Conservation (phyloP, 1,140 invertebrate species). For the Pantala flavescens region DNA sequence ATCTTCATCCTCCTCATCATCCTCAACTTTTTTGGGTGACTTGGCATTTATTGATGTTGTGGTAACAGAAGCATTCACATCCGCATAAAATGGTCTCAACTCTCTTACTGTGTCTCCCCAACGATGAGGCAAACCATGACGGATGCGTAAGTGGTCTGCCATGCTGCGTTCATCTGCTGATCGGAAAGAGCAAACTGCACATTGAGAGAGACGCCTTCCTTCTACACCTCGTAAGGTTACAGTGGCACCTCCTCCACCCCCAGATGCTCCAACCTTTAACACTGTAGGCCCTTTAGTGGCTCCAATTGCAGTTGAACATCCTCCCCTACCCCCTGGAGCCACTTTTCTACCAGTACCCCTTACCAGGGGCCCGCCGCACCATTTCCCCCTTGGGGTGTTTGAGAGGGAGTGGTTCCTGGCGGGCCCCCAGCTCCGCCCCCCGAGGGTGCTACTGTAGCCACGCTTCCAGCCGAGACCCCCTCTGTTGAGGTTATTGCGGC, state of each 20-base stretch:
- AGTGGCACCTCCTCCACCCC: neutral
- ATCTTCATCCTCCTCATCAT: neutral
- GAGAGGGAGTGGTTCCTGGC: constrained; percentile 1
- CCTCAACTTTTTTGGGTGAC: neutral
- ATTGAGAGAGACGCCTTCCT: neutral
- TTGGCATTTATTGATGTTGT: neutral
- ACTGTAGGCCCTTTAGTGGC: neutral
- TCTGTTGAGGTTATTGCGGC: neutral
- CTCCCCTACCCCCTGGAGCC: neutral
- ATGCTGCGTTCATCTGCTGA: neutral
- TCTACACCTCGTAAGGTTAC: neutral
- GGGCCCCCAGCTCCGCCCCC: constrained; percentile 1
- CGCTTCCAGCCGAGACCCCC: neutral
- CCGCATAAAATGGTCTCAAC: neutral
- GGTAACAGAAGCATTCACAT: neutral
- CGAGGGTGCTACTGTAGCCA: neutral
- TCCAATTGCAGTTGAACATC: neutral
- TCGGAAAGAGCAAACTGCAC: neutral
- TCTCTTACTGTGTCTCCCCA: neutral
- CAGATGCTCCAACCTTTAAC: neutral
- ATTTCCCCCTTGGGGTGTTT: neutral
- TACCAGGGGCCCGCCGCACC: constrained; percentile 3
- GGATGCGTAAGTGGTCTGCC: neutral
- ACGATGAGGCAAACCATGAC: neutral
- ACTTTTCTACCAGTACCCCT: neutral